Conservation (phyloP, 2,113 vertebrate species). For the Ammodytes dubius region DNA sequence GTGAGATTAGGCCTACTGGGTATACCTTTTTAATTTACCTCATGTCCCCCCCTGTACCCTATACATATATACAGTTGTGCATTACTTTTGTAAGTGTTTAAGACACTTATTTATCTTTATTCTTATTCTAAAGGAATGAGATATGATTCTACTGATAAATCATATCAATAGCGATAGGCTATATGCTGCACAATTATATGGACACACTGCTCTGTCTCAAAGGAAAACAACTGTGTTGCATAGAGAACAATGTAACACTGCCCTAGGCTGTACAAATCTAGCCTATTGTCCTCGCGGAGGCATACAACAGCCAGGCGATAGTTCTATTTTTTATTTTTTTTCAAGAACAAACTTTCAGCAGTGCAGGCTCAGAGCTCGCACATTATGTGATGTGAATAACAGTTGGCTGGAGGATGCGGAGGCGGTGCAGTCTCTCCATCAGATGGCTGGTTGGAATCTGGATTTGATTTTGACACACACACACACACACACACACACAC, state of each 20-base stretch:
- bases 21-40: no score
- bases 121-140: not conserved
- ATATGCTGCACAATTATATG: not conserved
- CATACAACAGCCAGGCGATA: not conserved
- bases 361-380: conserved; percentile 30
- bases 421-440: conserved; percentile 30
- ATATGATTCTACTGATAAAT: not conserved
- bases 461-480: conserved; percentile 5
- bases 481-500: not conserved
- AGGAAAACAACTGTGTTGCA: not conserved
- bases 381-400: conserved; percentile 14
- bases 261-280: not conserved
- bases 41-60: no score
- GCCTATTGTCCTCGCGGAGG: not conserved
- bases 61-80: no score
- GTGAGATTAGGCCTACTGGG: no score
- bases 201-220: not conserved
- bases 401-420: conserved; percentile 24
- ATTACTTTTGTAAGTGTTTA: no score
- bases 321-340: not conserved
- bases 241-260: not conserved
- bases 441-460: conserved; percentile 40
- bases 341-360: conserved; percentile 24
- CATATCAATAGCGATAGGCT: no score
- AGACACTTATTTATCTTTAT: not conserved